phyloP scores from a whole-genome alignment of 2,888 invertebrate genomes.

The Caenorhabditis wallacei region DNA sequence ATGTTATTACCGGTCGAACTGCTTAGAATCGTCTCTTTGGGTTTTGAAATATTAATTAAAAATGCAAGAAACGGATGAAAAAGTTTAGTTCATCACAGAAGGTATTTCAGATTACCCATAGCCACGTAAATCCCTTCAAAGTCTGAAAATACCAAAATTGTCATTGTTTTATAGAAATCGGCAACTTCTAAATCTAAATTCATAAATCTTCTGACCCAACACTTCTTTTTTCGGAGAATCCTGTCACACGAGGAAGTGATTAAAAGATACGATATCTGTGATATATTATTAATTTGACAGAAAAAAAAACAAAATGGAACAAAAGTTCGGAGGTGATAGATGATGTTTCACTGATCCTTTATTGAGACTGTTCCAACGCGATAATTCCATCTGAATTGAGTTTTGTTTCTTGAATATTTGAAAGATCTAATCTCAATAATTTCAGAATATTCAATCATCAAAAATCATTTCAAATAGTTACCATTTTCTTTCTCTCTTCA shows the following conservation, averaged over 20 bases:
- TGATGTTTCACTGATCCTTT: not conserved
- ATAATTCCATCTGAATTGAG: no score
- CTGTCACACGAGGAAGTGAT: slow-evolving; percentile 27
- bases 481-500: not conserved
- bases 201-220: not conserved
- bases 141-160: not conserved
- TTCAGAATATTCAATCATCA: not conserved
- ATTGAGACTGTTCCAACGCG: no score
- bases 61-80: no score
- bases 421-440: no score
- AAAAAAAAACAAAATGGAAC: not conserved
- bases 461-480: not conserved
- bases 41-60: no score
- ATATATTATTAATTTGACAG: not conserved
- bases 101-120: no score
- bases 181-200: not conserved
- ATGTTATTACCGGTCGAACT: no score
- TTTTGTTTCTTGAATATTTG: no score
- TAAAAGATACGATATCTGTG: slow-evolving; percentile 7
- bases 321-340: not conserved
- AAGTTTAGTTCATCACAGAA: no score
- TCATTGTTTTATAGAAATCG: not conserved
- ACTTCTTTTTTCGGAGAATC: slow-evolving; percentile 13
- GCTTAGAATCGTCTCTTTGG: no score
- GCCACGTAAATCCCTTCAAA: no score